Conservation (phyloP, 2,797 vertebrate genomes). For the Lates japonicus region DNA sequence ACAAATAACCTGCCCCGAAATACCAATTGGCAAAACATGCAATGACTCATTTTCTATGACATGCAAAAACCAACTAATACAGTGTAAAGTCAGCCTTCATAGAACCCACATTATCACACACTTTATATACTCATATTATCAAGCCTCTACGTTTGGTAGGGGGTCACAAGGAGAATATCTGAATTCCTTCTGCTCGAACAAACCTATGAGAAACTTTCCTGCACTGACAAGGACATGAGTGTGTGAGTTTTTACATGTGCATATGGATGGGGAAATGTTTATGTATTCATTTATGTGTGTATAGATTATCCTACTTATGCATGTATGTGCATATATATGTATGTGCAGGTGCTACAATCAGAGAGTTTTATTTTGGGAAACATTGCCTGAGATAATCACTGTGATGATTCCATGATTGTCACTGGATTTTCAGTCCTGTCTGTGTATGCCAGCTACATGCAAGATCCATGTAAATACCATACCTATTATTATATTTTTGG, state of each 20-base stretch:
- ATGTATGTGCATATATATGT: not conserved
- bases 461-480: slow-evolving; percentile 26
- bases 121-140: too few species aligned
- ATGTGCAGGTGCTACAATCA: not conserved
- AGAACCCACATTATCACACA: too few species aligned
- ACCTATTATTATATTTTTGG: slow-evolving; percentile 26
- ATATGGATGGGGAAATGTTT: not conserved
- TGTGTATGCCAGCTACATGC: slow-evolving; percentile 13
- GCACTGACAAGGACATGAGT: not conserved
- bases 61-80: too few species aligned
- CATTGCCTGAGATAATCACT: slow-evolving; percentile 13
- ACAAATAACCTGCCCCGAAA: too few species aligned
- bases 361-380: slow-evolving; percentile 21
- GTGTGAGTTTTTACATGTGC: slow-evolving; percentile 2
- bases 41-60: too few species aligned
- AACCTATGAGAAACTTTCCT: not conserved
- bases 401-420: not conserved
- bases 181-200: too few species aligned
- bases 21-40: too few species aligned
- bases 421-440: slow-evolving; percentile 11
- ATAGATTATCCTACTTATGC: slow-evolving; percentile 7
- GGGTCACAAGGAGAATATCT: too few species aligned
- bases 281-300: not conserved
- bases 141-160: too few species aligned
- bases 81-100: too few species aligned